Base-by-base conservation (phyloP, 2,113 vertebrate species). In the Lasiurus cinereus region DNA sequence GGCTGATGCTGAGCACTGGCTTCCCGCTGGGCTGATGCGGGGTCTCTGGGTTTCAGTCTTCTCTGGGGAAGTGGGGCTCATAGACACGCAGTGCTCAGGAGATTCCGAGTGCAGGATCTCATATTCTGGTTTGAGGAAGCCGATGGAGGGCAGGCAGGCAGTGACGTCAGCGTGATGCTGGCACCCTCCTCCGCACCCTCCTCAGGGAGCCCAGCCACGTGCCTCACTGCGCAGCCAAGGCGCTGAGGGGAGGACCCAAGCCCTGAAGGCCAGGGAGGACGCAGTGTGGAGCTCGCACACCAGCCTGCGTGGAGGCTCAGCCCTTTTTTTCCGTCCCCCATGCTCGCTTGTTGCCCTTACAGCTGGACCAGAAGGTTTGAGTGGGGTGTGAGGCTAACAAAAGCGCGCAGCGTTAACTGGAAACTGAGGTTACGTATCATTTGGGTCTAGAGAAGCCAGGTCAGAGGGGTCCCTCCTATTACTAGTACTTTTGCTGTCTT, bases 61-160 rank as follows among this genome's bases (percentile, higher is more conserved):
- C 96, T 98, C 98, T 27, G 94, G 98, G 95, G 99, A 98, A 96
- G 98, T 95, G 86, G 98, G 97, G 96, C 99, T 99, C 98, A 98
- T 98, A 98, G 99, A 98, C 94, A 98, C 97, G 8, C 99, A 99
- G 98, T 98, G 99, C 98, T 99, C 99, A 70, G 99, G 99, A 98
- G 99, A 99, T 93, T 99, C 98, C 0, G 98, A 98, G 93, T 98
- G 98, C 98, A 99, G 99, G 96, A 98, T 98, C 97, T 99, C 98
- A 36, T 98, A 99, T 79, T 99, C 99, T 83, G 98, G 99, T 99
- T 11, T 11, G 27, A 12, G 67, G n/a, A 73, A 11, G 66, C 43
- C 46, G 3, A 12, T 18, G 43, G 50, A 1, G 5, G 8, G 73
- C 12, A 2, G 83, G 31, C 3, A 18, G 21, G 74, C 3, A 3